These are phyloP conservation scores for Rhabdomys pumilio DNA, from an alignment of 2,797 vertebrate genomes.

Conservation along the genomic window DNA sequence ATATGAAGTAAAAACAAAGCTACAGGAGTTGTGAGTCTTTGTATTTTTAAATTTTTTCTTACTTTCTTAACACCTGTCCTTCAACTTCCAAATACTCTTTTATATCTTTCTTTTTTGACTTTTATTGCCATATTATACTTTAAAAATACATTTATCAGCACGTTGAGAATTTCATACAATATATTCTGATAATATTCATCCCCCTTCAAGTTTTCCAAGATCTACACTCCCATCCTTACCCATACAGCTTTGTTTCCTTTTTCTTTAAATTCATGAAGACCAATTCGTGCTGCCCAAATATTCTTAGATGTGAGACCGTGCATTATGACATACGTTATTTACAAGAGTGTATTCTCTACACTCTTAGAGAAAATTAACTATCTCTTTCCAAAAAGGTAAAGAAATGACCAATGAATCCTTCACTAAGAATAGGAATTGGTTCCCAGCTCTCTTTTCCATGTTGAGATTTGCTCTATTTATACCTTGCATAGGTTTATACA, in stretches of 20 bases:
- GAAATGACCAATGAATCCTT: not conserved
- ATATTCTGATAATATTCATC: not conserved
- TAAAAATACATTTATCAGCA: not conserved
- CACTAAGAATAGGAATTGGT: not conserved
- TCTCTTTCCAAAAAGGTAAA: not conserved
- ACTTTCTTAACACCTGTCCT: not conserved
- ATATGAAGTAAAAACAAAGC: constrained; percentile 17
- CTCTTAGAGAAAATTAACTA: not conserved
- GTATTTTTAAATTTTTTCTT: constrained; percentile 4
- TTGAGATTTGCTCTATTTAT: not conserved
- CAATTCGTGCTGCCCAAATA: not conserved
- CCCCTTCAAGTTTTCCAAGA: not conserved
- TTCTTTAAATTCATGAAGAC: not conserved
- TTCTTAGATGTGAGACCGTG: not conserved
- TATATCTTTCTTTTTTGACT: not conserved
- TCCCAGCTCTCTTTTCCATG: too few species aligned
- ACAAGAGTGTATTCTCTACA: not conserved
- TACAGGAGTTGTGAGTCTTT: not conserved
- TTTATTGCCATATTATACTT: constrained; percentile 28
- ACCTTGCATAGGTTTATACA: not conserved
- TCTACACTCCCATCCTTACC: not conserved
- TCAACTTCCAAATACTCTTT: not conserved
- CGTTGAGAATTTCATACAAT: not conserved
- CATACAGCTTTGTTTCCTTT: not conserved
- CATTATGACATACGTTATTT: not conserved